phyloP scores from a whole-genome alignment of 2,888 invertebrate genomes.

The Drosophila differens region DNA sequence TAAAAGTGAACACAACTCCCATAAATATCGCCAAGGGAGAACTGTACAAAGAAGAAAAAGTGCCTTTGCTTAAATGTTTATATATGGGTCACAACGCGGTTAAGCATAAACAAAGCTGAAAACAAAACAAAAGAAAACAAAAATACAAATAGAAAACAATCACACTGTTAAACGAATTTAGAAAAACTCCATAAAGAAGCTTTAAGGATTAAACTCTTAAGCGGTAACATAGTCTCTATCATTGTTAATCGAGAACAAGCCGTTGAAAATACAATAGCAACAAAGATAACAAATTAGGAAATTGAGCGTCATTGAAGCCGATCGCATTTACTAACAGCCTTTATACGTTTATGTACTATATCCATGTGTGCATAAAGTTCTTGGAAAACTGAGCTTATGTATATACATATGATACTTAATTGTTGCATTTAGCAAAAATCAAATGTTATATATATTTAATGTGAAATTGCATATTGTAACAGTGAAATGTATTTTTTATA shows the following conservation, averaged over 20 bases:
- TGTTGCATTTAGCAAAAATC: conserved; percentile 69
- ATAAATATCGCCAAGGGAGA: conserved; percentile 32
- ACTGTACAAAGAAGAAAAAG: conserved; percentile 58
- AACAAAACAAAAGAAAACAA: neutral
- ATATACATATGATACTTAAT: conserved; percentile 62
- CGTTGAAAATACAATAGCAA: neutral
- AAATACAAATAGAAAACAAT: conserved; percentile 24
- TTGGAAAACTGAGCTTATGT: conserved; percentile 26
- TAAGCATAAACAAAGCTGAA: conserved; percentile 17
- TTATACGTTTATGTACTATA: conserved; percentile 6
- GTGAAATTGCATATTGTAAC: conserved; percentile 23
- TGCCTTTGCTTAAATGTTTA: conserved; percentile 60
- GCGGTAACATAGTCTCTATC: conserved; percentile 12
- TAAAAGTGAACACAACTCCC: conserved; percentile 25
- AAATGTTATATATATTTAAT: conserved; percentile 41
- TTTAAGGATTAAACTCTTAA: conserved; percentile 4
- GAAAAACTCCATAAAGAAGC: conserved; percentile 6
- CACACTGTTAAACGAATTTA: conserved; percentile 47
- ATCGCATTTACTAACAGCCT: conserved; percentile 53
- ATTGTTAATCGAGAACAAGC: conserved; percentile 10
- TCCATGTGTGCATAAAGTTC: conserved; percentile 2
- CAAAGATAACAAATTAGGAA: conserved; percentile 32
- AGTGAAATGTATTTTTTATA: conserved; percentile 55
- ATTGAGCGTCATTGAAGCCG: conserved; percentile 15
- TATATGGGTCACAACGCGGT: conserved; percentile 22